Evolutionary conservation across 2,888 invertebrate species (phyloP), one percentile per base, ranked within the genome.

Genomic region (Dicroscelio sp.): DNA sequence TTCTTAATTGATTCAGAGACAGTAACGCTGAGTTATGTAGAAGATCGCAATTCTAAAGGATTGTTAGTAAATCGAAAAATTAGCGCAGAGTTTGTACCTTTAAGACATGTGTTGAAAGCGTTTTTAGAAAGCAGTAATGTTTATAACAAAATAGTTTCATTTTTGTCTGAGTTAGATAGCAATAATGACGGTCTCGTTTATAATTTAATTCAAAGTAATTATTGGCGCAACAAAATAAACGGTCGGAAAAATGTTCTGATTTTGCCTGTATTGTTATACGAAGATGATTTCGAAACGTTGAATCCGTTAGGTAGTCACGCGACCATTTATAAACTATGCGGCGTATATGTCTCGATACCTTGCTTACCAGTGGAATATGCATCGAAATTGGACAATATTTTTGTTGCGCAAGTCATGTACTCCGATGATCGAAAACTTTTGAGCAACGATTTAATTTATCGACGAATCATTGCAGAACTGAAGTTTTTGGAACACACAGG

Each of bases 241-340:
- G 25, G 43, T 12, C 27, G 43, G 20, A 71, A 55, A 2, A 23
- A 73, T 23, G 52, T 17, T 14, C 12, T 60, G 20, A 33, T 80
- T 67, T 52, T 80, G 2, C 80, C 67, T 20, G 23, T 80, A 17
- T 80, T 43, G 33, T 17, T 80, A 67, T 67, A 80, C 23, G 48
- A 71, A 30, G 71, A 71, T 48, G 71, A 71, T 48, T 71, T 71
- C 10, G 71, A 71, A 30, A 71, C 71, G 2, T 38, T 71, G 17
- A 71, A 71, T 71, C n/a, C 85, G 30, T 58, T 86, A 60, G 86
- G 86, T 30, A 48, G 60, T 38, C 87, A 87, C 63, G 65, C 87
- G 1, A 73, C 63, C 1, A 31, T 87, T 17, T 52, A 58, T 65
- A 75, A 80, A 73, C 52, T 87, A 35, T 20, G 48, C 23, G 75